phyloP scores from a whole-genome alignment of 2,113 vertebrate genomes.

The Corythornis cristatus region DNA sequence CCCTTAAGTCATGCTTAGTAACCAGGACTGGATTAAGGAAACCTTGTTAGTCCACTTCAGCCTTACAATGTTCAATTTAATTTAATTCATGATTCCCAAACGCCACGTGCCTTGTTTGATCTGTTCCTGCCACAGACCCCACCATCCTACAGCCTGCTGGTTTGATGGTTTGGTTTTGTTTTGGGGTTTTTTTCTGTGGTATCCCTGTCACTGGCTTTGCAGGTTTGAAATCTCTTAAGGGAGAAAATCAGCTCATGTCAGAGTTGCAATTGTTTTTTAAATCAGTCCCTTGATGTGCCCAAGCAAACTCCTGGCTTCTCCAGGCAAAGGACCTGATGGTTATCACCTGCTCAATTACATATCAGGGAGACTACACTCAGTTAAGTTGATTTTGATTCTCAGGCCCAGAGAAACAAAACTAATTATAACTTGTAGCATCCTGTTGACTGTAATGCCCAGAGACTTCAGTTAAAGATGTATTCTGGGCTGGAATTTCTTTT shows the following conservation, averaged over 20 bases:
- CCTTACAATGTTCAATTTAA: background rate
- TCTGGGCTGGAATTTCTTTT: background rate
- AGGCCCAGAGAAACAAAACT: background rate
- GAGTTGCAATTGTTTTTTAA: conserved; percentile 46
- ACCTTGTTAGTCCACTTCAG: background rate
- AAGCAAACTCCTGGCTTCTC: background rate
- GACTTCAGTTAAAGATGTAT: background rate
- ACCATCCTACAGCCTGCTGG: background rate
- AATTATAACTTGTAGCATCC: background rate
- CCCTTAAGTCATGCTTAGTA: background rate
- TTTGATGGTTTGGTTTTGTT: too few species aligned
- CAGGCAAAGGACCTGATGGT: conserved; percentile 9
- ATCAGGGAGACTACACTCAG: background rate
- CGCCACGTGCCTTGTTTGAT: background rate
- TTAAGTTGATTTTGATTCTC: conserved; percentile 11
- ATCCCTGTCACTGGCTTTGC: background rate
- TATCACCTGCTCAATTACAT: conserved; percentile 6
- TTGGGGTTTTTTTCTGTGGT: background rate
- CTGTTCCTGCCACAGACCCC: background rate
- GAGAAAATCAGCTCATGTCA: background rate
- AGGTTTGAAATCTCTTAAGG: background rate
- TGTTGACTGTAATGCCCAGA: background rate
- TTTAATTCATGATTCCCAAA: background rate
- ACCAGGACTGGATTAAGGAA: background rate
- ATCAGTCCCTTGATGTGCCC: conserved; percentile 13